Evolutionary conservation across 2,113 vertebrate genomes (phyloP).

Genomic region (Sitta europaea): DNA sequence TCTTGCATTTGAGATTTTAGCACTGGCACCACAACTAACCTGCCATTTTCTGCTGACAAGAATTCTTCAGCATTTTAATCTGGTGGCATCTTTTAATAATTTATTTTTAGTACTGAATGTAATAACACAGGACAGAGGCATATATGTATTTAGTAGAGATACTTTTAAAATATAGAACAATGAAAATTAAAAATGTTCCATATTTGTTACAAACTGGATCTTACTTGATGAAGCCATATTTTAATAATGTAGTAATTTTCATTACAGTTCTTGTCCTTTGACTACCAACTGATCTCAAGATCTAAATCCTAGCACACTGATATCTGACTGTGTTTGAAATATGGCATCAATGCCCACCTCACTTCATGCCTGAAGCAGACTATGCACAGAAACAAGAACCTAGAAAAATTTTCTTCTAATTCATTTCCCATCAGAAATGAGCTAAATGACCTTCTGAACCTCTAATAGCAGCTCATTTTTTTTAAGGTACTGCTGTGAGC

Average conservation of each 20-base stretch:
- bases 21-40: not conserved
- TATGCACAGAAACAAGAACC: not conserved
- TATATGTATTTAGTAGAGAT: not conserved
- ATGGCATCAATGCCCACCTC: not conserved
- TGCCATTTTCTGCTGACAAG: not conserved
- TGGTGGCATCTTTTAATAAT: not conserved
- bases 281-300: not conserved
- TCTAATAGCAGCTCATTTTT: not conserved
- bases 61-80: not conserved
- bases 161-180: not conserved
- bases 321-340: not conserved
- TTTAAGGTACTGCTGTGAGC: not conserved
- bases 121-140: not conserved
- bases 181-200: not conserved
- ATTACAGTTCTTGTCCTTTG: not conserved
- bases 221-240: not conserved
- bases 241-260: not conserved
- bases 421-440: not conserved
- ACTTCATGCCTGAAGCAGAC: not conserved
- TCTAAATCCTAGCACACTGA: not conserved
- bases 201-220: not conserved
- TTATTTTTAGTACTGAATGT: not conserved
- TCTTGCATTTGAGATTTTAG: not conserved
- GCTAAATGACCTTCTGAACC: not conserved
- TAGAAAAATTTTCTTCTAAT: not conserved